A percentile compares a stretch with the other conserved stretches of the same genome.
These are phyloP conservation scores for Tribolium castaneum DNA, from an alignment of 1,140 invertebrate species.

Conservation along the genomic window DNA sequence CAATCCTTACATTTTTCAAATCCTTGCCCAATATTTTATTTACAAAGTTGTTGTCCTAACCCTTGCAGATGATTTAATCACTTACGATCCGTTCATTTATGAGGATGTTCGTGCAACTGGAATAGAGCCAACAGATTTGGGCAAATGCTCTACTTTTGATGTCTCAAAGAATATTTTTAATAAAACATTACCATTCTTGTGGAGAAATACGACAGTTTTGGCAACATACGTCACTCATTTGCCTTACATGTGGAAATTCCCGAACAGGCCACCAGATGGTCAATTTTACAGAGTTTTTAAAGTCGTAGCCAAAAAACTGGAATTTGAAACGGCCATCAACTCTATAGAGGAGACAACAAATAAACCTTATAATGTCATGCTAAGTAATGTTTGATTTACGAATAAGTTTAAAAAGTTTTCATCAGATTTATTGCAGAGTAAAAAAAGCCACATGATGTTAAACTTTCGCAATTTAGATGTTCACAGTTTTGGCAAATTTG, in stretches of 20 bases:
- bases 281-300: neutral
- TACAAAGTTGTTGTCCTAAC: neutral
- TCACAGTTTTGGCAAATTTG: neutral
- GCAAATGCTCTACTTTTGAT: neutral
- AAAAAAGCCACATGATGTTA: neutral
- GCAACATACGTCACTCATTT: neutral
- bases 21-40: neutral
- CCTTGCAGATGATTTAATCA: neutral
- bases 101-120: neutral
- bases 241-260: neutral
- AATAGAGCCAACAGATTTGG: neutral
- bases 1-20: neutral
- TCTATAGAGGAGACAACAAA: no score
- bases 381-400: no score
- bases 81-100: neutral
- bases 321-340: neutral
- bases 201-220: neutral
- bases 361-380: neutral
- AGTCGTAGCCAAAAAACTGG: neutral
- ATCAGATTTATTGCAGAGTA: conserved; percentile 1
- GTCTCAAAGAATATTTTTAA: neutral
- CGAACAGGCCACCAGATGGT: neutral
- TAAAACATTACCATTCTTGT: neutral
- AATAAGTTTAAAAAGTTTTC: no score
- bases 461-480: neutral